A percentile compares a stretch with the other conserved stretches of the same genome.
Conservation (phyloP, 1,140 invertebrate species). For the Danaus melanippus region DNA sequence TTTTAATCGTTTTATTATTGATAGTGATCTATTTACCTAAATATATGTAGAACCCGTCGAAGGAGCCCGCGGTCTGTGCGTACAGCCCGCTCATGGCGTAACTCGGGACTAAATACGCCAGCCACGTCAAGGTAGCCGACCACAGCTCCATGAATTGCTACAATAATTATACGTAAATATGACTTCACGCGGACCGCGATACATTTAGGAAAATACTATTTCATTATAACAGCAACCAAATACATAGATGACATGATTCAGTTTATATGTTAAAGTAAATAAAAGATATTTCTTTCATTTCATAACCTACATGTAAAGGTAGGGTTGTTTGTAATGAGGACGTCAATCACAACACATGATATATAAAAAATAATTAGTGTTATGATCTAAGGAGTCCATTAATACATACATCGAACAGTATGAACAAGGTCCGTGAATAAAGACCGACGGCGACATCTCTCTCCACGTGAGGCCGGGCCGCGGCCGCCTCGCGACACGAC, state of each 20-base stretch:
- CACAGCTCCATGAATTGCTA: conserved; percentile 64
- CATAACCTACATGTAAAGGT: not conserved
- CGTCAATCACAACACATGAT: conserved; percentile 51
- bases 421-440: conserved; percentile 84
- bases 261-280: too few species aligned
- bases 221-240: too few species aligned
- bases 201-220: too few species aligned
- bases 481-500: conserved; percentile 77
- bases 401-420: conserved; percentile 77
- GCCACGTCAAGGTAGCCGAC: conserved; percentile 79
- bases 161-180: conserved; percentile 6
- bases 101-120: conserved; percentile 88
- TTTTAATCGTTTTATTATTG: not conserved
- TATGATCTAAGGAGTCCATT: too few species aligned
- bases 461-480: conserved; percentile 79
- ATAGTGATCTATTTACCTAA: conserved; percentile 72
- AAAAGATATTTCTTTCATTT: too few species aligned
- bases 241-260: too few species aligned
- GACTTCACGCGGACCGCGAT: not conserved
- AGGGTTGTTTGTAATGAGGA: not conserved
- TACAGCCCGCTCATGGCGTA: conserved; percentile 91
- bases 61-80: conserved; percentile 75
- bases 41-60: conserved; percentile 81
- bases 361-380: too few species aligned
- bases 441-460: conserved; percentile 85